Conservation (phyloP, 2,113 vertebrate species). For the Eulacestoma nigropectus region DNA sequence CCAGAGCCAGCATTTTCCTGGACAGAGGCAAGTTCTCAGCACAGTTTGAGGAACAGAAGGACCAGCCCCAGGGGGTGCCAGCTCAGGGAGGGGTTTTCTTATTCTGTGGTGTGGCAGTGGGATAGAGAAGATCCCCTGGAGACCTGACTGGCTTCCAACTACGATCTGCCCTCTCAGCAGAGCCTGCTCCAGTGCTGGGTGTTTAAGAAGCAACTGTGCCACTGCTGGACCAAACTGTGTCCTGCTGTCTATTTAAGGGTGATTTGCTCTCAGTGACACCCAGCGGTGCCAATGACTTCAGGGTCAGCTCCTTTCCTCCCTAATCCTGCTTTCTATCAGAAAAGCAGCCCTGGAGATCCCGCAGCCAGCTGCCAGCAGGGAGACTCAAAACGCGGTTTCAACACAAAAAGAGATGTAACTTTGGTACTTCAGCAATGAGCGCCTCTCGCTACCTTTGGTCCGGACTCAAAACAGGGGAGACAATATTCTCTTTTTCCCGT, state of each 20-base stretch:
- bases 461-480: background rate
- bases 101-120: background rate
- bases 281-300: background rate
- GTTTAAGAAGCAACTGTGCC: background rate
- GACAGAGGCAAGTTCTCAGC: background rate
- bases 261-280: background rate
- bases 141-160: background rate
- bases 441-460: background rate
- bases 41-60: background rate
- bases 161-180: background rate
- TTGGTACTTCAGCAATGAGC: background rate
- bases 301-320: background rate
- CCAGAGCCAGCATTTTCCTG: background rate
- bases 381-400: background rate
- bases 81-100: background rate
- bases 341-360: background rate
- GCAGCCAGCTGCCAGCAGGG: background rate
- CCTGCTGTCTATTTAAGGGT: background rate
- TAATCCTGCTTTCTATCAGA: background rate
- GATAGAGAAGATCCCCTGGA: background rate
- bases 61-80: rapidly evolving
- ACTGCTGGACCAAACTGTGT: background rate
- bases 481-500: background rate
- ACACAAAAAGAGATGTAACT: background rate
- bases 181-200: background rate